Evolutionary conservation across 2,888 invertebrate genomes (phyloP), one percentile per base, ranked within the genome.

Genomic region (Agonopterix heracliana): DNA sequence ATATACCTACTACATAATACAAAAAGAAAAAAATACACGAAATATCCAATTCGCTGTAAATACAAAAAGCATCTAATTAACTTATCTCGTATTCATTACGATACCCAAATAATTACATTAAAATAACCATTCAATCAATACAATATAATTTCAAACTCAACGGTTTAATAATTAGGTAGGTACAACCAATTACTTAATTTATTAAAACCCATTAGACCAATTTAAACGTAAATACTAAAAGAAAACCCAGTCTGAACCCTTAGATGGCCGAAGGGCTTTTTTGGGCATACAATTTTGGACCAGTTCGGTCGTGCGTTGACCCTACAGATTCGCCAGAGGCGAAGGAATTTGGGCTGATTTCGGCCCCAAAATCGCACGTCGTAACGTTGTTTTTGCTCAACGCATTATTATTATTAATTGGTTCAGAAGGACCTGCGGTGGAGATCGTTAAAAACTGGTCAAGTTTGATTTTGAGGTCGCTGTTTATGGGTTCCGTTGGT

Each of bases 401-500:
- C 63, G 64, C 75, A 66, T 78, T 82, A 81, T 83, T 83, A 80
- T 82, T 87, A 86, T 85, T 87, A 86, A 86, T 85, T 87, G 86
- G 85, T 85, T 80, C 86, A 82, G 68, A 60, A 71, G 66, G 74
- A 69, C 66, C 76, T 69, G 69, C 66, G 69, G 71, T 70, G 74
- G 73, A 67, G 68, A 70, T 76, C 76, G 72, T 78, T 26, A 26
- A 26, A 26, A 26, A 57, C 52, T 52, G 52, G 73, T 52, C 70
- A 77, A 68, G 75, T 36, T 50, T 44, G 69, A 68, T 46, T 41
- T 9, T 41, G 34, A 35, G 13, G 13, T 52, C 34, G 45, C 8
- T 2, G 11, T 5, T 34, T 0, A 9, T 3, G 54, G 56, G 73
- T 75, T 74, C 74, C 64, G 74, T 26, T 5, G 17, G 5, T 26